Evolutionary conservation across 1,140 invertebrate genomes (phyloP), one percentile per base, ranked within the genome.

Genomic region (Ceratina australensis): DNA sequence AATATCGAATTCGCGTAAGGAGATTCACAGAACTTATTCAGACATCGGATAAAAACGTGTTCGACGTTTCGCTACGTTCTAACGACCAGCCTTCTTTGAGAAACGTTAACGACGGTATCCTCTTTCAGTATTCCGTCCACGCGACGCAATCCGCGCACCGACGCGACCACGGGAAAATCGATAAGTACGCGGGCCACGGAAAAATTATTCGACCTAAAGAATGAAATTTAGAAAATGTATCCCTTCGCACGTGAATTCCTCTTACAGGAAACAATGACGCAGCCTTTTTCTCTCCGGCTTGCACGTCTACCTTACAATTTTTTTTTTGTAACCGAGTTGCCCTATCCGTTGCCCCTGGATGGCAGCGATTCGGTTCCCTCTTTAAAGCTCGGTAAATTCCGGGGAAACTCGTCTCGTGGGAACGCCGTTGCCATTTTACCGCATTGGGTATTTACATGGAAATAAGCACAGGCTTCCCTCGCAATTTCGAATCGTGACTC

Each of bases 61-160:
- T 42, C 33, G 33, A 42, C 33, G 33, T 42, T n/a, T 42, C 33
- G 33, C 33, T 42, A 71, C 33, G 13, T n/a, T 16, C 10, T 12
- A 54, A 20, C 47, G 20, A 64, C n/a, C n/a, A 73, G 52, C 66
- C 33, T 72, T 72, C 50, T 42, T 28, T 42, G 54, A n/a, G 57
- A 28, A 72, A 20, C 15, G 56, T 49, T 33, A 18, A 24, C 59
- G 75, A 76, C 47, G 69, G 79, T 82, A 71, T 83, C 26, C 78
- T 80, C 81, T 83, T 77, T 66, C 69, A 69, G 69, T 73, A 77
- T 84, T 77, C 78, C 73, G 20, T 18, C 73, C 78, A 80, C 78
- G 78, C 59, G 54, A 73, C 22, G 81, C 73, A 80, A 84, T 83
- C 72, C 73, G 64, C 66, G 65, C 65, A 50, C 56, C 33, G 33